phyloP scores from a whole-genome alignment of 2,113 vertebrate genomes.

The Trogon melanurus region DNA sequence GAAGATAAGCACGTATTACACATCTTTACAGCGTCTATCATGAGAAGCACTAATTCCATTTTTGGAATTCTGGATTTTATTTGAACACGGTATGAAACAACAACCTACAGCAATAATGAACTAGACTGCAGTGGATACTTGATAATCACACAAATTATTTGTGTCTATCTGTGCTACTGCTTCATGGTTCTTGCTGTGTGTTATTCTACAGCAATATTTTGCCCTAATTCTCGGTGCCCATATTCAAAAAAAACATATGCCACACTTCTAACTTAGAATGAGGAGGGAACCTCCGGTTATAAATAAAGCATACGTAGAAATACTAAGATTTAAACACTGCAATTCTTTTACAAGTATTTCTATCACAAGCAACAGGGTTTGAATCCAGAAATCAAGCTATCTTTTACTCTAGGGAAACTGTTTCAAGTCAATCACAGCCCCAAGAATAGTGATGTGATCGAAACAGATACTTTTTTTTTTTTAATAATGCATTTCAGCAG shows the following conservation, averaged over 20 bases:
- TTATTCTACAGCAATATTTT: background rate
- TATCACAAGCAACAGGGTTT: background rate
- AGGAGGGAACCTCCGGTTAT: background rate
- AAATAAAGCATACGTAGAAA: conserved; percentile 37
- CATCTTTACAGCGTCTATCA: background rate
- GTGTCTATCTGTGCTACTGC: background rate
- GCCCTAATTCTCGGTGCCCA: background rate
- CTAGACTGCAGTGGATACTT: background rate
- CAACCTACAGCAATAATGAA: background rate
- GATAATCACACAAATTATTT: background rate
- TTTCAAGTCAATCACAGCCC: background rate
- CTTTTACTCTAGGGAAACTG: background rate
- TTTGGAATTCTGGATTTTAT: background rate
- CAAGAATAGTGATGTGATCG: background rate
- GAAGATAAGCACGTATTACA: background rate
- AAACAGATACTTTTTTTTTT: background rate
- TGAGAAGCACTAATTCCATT: background rate
- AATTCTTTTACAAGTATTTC: background rate
- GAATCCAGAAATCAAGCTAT: conserved; percentile 7
- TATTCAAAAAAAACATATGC: background rate
- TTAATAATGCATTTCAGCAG: background rate
- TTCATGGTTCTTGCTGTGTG: background rate
- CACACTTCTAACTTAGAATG: background rate
- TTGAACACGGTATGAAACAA: background rate
- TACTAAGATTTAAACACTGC: background rate